phyloP scores from a whole-genome alignment of 2,888 invertebrate species.

The Chloromyia formosa region DNA sequence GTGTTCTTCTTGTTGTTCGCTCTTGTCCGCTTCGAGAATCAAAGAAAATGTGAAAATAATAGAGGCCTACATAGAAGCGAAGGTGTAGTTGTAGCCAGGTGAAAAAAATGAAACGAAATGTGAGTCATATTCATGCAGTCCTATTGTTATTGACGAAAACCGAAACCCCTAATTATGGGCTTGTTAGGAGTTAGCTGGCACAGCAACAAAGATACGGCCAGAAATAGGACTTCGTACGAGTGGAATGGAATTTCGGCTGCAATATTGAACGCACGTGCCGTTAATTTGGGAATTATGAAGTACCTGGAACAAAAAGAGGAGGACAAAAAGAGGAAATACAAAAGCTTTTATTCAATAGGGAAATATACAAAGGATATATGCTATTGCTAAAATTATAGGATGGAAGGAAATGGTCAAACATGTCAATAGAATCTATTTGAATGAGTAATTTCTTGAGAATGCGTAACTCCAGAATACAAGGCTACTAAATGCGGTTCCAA shows the following conservation, averaged over 20 bases:
- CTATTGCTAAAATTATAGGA: too few relatives aligned
- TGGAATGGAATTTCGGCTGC: background rate
- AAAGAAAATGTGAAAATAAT: background rate
- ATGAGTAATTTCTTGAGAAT: too few relatives aligned
- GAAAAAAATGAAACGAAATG: background rate
- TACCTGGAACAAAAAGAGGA: too few relatives aligned
- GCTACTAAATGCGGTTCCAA: too few relatives aligned
- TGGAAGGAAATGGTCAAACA: too few relatives aligned
- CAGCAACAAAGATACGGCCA: background rate
- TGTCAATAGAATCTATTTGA: too few relatives aligned
- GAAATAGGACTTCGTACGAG: background rate
- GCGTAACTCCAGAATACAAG: too few relatives aligned
- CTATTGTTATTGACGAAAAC: slow-evolving; percentile 21
- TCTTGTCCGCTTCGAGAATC: background rate
- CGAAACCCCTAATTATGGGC: slow-evolving; percentile 38
- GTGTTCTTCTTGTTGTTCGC: background rate
- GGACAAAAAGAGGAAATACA: too few relatives aligned
- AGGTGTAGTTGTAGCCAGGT: slow-evolving; percentile 25
- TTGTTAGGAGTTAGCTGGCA: slow-evolving; percentile 2
- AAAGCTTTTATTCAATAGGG: too few relatives aligned
- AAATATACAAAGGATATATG: too few relatives aligned
- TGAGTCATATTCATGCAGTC: slow-evolving; percentile 12
- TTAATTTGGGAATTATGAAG: background rate
- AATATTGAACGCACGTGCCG: slow-evolving; percentile 25
- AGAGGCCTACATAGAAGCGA: background rate